Conservation (phyloP, 2,888 invertebrate species). For the Pedicia rivosa region DNA sequence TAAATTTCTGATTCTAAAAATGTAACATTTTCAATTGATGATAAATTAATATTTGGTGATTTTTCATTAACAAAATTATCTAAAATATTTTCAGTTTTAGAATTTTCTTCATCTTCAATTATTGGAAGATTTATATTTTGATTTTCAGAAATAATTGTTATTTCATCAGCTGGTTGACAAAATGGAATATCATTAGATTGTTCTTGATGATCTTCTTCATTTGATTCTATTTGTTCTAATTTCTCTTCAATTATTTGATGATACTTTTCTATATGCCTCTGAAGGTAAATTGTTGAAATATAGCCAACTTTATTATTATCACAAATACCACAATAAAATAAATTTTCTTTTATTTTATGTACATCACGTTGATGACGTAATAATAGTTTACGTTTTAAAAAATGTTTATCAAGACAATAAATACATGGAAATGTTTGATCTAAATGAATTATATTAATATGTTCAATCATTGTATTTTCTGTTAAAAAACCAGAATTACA, state of each 20-base stretch:
- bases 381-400: constrained; percentile 12
- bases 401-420: constrained; percentile 11
- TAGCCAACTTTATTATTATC: not conserved
- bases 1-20: no score
- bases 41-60: no score
- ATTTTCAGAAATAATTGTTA: no score
- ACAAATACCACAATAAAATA: constrained; percentile 4
- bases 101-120: no score
- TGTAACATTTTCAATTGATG: no score
- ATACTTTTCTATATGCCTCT: not conserved
- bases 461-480: constrained; percentile 9
- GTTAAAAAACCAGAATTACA: not conserved
- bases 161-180: no score
- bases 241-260: not conserved
- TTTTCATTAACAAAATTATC: no score
- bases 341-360: constrained; percentile 11
- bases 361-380: constrained; percentile 12
- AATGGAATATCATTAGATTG: no score
- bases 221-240: not conserved
- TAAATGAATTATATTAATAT: constrained; percentile 11
- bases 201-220: not conserved
- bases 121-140: no score
- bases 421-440: constrained; percentile 12
- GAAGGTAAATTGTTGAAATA: not conserved
- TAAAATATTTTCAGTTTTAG: no score